phyloP scores from a whole-genome alignment of 1,140 invertebrate genomes.

The Anastatus disparis region DNA sequence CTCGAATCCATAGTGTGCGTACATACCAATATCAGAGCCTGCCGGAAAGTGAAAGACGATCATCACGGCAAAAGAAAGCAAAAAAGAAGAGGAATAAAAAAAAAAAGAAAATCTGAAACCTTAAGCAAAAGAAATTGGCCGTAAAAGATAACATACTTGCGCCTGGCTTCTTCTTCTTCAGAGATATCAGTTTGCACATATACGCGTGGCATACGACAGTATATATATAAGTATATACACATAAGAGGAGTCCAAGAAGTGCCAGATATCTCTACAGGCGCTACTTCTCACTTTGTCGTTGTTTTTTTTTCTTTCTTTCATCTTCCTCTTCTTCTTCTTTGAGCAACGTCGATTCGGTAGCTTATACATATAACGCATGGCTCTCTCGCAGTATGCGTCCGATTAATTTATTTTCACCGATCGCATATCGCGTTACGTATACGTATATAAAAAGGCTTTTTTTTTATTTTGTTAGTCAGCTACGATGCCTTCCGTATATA shows the following conservation, averaged over 20 bases:
- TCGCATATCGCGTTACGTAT: neutral
- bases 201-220: neutral
- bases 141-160: conserved; percentile 5
- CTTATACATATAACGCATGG: no score
- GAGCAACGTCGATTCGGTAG: neutral
- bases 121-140: conserved; percentile 6
- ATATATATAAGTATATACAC: no score
- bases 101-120: neutral
- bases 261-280: neutral
- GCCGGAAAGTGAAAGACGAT: conserved; percentile 14
- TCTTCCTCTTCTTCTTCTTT: no score
- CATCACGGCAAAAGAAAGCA: no score
- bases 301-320: no score
- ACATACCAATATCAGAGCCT: no score
- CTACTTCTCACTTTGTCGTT: neutral
- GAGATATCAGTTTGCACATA: conserved; percentile 9
- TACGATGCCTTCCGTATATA: neutral
- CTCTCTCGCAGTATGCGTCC: neutral
- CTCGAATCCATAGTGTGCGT: no score
- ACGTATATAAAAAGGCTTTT: neutral
- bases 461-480: no score
- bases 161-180: neutral
- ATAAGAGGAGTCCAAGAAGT: neutral
- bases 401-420: conserved; percentile 25
- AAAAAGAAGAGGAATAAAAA: no score